Evolutionary conservation across 2,797 vertebrate species (phyloP), one percentile per base, ranked within the genome.

Genomic region (Mus minutoides): DNA sequence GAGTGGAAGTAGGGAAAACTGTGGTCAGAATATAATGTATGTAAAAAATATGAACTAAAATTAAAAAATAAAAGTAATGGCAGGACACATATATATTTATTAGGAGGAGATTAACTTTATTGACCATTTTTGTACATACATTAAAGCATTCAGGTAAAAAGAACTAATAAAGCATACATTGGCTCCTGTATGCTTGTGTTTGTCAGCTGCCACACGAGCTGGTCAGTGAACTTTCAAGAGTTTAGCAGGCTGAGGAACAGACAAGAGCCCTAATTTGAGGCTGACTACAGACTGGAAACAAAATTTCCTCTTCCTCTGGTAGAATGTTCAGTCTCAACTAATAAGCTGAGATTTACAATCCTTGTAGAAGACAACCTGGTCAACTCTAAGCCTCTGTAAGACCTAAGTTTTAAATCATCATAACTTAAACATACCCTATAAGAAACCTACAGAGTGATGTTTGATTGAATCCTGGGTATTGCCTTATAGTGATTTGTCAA

Each of bases 361-460:
- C 60, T 1, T n/a, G n/a, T 43, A 16, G 24, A 88, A 29, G 17
- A 71, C n/a, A 91, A 52, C 40, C 0, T 69, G 14, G 37, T 90
- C 87, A 6, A 17, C 37, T 62, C 54, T 16, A 49, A 34, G 54
- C 12, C 6, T 88, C n/a, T 12, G 2, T 40, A 58, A 76, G 26
- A 40, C 9, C 12, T 19, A 60, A 46, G 54, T 13, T 60, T 76
- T 56, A 93, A 75, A 0, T 62, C 49, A 21, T 40, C 17, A 31
- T 60, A 14, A 84, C 92, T 90, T 96, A 85, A 77, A 92, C 67
- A 95, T 80, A 88, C 10, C 14, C 92, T 22, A 21, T 31, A 14
- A 22, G 71, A n/a, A 83, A 76, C 4, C 54, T 77, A 26, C 6
- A 80, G 52, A 73, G 7, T 67, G 40, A n/a, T 56, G 46, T 43